Base-by-base conservation (phyloP, 2,888 invertebrate species). In the Eristalis tenax region DNA sequence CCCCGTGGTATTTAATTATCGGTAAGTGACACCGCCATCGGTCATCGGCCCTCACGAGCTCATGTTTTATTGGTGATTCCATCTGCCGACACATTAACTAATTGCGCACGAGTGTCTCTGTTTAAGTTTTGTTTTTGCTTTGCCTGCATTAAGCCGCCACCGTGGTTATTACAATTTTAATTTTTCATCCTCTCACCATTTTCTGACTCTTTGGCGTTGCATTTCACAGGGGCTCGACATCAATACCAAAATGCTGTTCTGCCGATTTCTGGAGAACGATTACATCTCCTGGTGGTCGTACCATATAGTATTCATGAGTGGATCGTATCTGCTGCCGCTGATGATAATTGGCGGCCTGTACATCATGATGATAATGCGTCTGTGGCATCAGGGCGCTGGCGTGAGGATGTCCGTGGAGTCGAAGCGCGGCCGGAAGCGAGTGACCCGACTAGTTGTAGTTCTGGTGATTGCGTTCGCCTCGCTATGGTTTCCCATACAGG, bases 401-500 rank as follows among this genome's bases (percentile, higher is more conserved):
- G 96, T 96, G 1, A 95, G 96, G 89, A 95, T 96, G 90, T 96
- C 97, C 23, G 96, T 96, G 10, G 97, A 98, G 91, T 93, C 93
- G 74, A 92, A 96, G 86, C 94, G 97, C 65, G 97, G 97, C 79
- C 97, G 97, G 93, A 96, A 96, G 93, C 95, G 97, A 86, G 98
- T 98, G 28, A 98, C 98, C 1, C 94, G 97, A 89, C 96, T 99
- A 94, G 98, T 99, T 10, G 95, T 98, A 69, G 96, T 98, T 43
- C 97, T 98, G 56, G 97, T 98, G 6, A 96, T 97, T 59, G 97
- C 97, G 71, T 99, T 99, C 92, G 98, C 98, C 15, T 94, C 97
- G n/a, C 97, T 98, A 93, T 98, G 98, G 98, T 95, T 97, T 91
- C 98, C 98, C 8, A 96, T 98, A 90, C 98, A 98, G 95, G 96